phyloP scores from a whole-genome alignment of 1,140 invertebrate genomes.

The Nymphalis io region DNA sequence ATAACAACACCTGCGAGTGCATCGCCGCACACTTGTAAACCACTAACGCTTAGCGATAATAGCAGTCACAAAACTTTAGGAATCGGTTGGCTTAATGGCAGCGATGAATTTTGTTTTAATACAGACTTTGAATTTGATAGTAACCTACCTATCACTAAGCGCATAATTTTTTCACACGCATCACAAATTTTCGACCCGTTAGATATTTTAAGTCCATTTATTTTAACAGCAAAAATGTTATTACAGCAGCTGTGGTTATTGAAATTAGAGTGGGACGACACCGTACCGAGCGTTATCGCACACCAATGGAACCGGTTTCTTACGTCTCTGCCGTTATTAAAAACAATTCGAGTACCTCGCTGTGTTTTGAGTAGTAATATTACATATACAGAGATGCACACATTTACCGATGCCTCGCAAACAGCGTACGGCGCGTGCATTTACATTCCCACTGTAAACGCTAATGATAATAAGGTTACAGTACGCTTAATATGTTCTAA shows the following conservation, averaged over 20 bases:
- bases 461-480: not conserved
- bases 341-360: not conserved
- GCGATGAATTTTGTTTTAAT: conserved; percentile 26
- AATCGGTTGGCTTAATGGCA: conserved; percentile 24
- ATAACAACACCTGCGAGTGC: too few relatives aligned
- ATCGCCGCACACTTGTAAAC: not conserved
- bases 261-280: not conserved
- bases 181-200: too few relatives aligned
- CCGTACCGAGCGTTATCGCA: not conserved
- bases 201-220: not conserved
- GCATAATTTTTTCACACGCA: too few relatives aligned
- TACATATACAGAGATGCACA: conserved; percentile 25
- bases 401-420: conserved; percentile 32
- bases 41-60: not conserved
- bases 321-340: not conserved
- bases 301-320: not conserved
- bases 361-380: not conserved
- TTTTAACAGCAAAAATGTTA: not conserved
- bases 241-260: not conserved
- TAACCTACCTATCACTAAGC: not conserved
- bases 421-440: conserved; percentile 30
- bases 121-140: conserved; percentile 13
- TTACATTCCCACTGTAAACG: conserved; percentile 15
- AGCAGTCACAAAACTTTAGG: conserved; percentile 15
- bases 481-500: not conserved